Evolutionary conservation across 2,113 vertebrate genomes (phyloP).

Genomic region (Lycocorax pyrrhopterus): DNA sequence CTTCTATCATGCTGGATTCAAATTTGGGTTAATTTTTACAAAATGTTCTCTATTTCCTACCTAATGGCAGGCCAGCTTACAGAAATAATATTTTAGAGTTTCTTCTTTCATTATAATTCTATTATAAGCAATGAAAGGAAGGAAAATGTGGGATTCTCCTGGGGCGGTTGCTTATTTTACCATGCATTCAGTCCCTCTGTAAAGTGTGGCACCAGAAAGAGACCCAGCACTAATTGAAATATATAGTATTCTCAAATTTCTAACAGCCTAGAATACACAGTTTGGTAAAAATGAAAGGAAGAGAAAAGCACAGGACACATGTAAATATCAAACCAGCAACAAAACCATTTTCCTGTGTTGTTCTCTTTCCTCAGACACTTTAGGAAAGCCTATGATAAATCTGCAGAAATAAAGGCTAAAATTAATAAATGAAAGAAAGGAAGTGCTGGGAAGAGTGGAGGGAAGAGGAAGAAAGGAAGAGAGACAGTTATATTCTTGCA

Average conservation of each 20-base stretch:
- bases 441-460: rapidly evolving
- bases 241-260: not conserved
- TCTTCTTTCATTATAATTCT: not conserved
- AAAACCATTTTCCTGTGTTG: rapidly evolving
- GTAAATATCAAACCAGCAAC: not conserved
- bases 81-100: not conserved
- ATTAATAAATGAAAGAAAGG: not conserved
- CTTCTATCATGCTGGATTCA: not conserved
- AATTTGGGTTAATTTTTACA: not conserved
- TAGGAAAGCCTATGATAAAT: not conserved
- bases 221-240: not conserved
- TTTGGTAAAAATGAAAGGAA: not conserved
- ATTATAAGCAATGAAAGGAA: not conserved
- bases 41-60: not conserved
- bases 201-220: not conserved
- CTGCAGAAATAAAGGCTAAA: not conserved
- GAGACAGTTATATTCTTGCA: not conserved
- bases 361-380: not conserved
- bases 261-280: not conserved
- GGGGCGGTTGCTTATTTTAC: not conserved
- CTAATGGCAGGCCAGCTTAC: not conserved
- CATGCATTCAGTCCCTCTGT: rapidly evolving
- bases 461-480: not conserved
- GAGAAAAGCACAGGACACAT: not conserved
- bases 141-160: not conserved